Base-by-base conservation (phyloP, 2,797 vertebrate genomes). In the Chanos chanos region DNA sequence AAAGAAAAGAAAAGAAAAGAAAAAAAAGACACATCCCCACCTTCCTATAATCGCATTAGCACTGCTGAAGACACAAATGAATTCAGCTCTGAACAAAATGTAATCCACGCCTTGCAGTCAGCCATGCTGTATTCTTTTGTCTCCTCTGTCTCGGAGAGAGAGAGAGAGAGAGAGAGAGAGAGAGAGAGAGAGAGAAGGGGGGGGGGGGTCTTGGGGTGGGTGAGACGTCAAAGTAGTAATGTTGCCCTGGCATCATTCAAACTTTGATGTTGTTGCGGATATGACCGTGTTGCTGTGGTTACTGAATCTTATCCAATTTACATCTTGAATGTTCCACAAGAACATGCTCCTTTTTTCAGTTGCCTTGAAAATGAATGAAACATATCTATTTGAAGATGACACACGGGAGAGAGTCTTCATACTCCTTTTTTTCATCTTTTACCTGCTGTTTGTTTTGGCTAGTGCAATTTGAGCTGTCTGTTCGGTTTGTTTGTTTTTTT, bases 41-140 rank as follows among this genome's bases (percentile, higher is more conserved):
- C 66, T 68, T 72, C 21, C 47, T 24, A 47, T 77, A 65, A 65
- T 61, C 45, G n/a, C 45, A 45, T 61, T 47, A 36, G 16, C 12
- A 9, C 50, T n/a, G n/a, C n/a, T 33, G 31, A 51, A 44, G 50
- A 55, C 60, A 9, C 37, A 37, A 51, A 37, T 55, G 45, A 72
- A 68, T 45, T 49, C 51, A 44, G 27, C 51, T 27, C 15, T 37
- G 5, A 61, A 64, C 39, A 41, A 65, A 54, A 54, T 61, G 44
- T 44, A 28, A 58, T 28, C 52, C 57, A 45, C 9, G 49, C 37
- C 19, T 28, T 27, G 18, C 40, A 6, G 27, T 43, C 13, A 44
- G 59, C 27, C 16, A 44, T 31, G 27, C 30, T 15, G 44, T 9
- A 33, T 37, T 22, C 24, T 48, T 47, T 39, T 15, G 44, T 9